phyloP scores from a whole-genome alignment of 2,797 vertebrate genomes.

The Lycodopsis pacificus region DNA sequence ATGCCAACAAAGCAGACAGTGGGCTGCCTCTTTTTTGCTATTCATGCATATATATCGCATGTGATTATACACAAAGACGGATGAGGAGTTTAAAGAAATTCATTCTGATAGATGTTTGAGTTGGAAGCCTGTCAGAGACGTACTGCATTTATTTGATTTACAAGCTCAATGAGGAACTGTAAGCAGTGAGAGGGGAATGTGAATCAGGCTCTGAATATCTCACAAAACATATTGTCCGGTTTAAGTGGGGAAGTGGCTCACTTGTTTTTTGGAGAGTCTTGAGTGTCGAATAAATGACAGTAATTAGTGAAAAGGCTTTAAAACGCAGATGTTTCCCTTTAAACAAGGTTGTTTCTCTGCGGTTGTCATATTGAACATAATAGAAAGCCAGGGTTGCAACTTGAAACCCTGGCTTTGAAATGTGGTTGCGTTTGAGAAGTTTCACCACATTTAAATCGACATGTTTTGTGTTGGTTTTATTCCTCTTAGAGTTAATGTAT shows the following conservation, averaged over 20 bases:
- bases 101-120: constrained; percentile 35
- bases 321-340: constrained; percentile 33
- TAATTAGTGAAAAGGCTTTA: constrained; percentile 45
- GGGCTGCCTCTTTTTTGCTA: constrained; percentile 10
- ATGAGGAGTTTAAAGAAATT: constrained; percentile 23
- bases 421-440: background rate
- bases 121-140: constrained; percentile 26
- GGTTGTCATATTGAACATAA: constrained; percentile 3
- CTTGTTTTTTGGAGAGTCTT: constrained; percentile 18
- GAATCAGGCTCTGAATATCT: constrained; percentile 28
- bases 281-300: constrained; percentile 48
- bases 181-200: constrained; percentile 16
- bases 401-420: background rate
- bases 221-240: background rate
- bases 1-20: constrained; percentile 45
- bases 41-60: constrained; percentile 25
- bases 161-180: constrained; percentile 18
- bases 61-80: constrained; percentile 5
- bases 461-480: background rate
- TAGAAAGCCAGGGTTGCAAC: background rate
- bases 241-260: constrained; percentile 23
- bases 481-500: background rate
- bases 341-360: constrained; percentile 15
- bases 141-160: constrained; percentile 51
- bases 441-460: background rate